Base-by-base conservation (phyloP, 2,797 vertebrate genomes). In the Galago senegalensis region DNA sequence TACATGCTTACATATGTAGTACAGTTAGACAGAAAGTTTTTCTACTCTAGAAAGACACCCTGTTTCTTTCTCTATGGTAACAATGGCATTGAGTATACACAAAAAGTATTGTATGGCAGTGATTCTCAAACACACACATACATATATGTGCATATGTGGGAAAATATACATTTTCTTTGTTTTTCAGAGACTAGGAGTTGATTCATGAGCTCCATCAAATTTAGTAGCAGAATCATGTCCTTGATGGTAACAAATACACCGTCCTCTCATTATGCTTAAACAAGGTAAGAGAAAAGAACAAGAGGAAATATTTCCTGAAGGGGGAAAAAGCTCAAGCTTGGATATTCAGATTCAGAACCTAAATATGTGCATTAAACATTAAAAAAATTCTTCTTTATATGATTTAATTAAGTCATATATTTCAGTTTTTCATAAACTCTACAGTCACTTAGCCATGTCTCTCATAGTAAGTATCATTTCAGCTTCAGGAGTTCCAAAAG, bases 321-420 rank as follows among this genome's bases (percentile, higher is more conserved):
- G 7, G 75, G 34, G 34, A 75, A 76, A 83, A 96, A 21, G 16
- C 75, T 88, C 0, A 53, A 43, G n/a, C 34, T 61, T 86, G 29
- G 53, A 91, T 83, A 79, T 88, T 98, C 34, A 77, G 27, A 75
- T 61, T 89, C 49, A 96, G 95, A 89, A 98, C 97, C 69, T 67
- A 79, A 73, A 88, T n/a, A 89, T 85, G 97, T 95, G 97, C 93
- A 98, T 80, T 96, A 69, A 97, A 97, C 93, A 98, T 67, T 97
- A 85, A 97, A 97, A 94, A 89, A 90, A 96, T 93, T 92, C 69
- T 97, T 92, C 94, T 97, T 92, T 79, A 43, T 92, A 89, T 96
- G 85, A 75, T 87, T 96, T 89, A 87, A 95, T 94, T 97, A 95
- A 97, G 95, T 92, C 27, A 89, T 17, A 95, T 96, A 72, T 93